phyloP scores from a whole-genome alignment of 2,888 invertebrate genomes.

The Rhingia campestris region DNA sequence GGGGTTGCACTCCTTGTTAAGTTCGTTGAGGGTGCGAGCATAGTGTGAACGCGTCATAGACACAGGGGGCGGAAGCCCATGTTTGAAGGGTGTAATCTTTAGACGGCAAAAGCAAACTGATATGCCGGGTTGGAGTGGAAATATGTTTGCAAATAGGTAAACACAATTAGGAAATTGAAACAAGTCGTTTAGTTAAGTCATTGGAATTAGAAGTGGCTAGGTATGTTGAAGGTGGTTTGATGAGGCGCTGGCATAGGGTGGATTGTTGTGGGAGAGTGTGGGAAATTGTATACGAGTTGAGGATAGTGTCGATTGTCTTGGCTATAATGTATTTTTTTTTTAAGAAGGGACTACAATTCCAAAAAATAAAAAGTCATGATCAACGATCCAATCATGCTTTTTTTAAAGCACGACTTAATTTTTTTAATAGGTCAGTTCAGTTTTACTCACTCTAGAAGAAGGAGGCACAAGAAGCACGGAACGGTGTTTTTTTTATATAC shows the following conservation, averaged over 20 bases:
- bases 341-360: too few species aligned
- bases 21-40: background rate
- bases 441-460: too few species aligned
- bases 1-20: conserved; percentile 4
- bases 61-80: background rate
- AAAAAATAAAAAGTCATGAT: too few species aligned
- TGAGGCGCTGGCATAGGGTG: background rate
- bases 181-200: conserved; percentile 60
- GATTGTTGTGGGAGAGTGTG: background rate
- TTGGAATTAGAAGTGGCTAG: conserved; percentile 25
- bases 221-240: conserved; percentile 8
- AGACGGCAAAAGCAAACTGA: conserved; percentile 38
- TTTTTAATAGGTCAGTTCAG: too few species aligned
- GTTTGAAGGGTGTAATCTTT: conserved; percentile 29
- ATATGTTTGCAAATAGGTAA: conserved; percentile 58
- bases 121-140: conserved; percentile 23
- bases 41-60: too few species aligned
- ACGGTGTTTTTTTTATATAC: too few species aligned
- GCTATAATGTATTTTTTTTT: too few species aligned
- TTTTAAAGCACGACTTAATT: too few species aligned
- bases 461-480: too few species aligned
- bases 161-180: conserved; percentile 68
- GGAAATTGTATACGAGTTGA: background rate
- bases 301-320: too few species aligned
- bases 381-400: too few species aligned